Conservation (phyloP, 2,797 vertebrate species). For the Clamator glandarius region DNA sequence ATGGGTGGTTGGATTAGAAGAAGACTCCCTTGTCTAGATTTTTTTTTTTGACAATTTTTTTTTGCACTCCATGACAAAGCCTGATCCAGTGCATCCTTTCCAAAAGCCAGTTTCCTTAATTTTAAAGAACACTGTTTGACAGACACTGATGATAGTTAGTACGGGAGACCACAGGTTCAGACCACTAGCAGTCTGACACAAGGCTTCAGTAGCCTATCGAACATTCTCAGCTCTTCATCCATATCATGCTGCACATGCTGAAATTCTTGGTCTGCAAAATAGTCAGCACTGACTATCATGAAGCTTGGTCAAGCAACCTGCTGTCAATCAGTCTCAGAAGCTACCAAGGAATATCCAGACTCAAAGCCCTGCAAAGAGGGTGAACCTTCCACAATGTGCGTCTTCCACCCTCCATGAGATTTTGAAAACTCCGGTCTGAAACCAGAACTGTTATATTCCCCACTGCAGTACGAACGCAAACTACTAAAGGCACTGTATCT, state of each 20-base stretch:
- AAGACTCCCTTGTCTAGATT: not conserved
- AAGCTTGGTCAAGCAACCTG: not conserved
- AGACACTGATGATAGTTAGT: not conserved
- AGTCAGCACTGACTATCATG: not conserved
- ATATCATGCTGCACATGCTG: rapidly evolving
- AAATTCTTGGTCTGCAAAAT: not conserved
- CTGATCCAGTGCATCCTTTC: not conserved
- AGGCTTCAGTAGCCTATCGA: not conserved
- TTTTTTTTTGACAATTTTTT: not conserved
- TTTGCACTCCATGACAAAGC: not conserved
- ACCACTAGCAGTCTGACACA: not conserved
- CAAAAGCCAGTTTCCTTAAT: not conserved
- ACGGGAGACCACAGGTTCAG: not conserved
- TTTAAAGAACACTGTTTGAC: not conserved
- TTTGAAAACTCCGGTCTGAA: not conserved
- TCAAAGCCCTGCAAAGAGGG: not conserved
- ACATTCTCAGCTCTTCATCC: not conserved
- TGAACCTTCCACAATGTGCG: not conserved
- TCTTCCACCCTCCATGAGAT: not conserved
- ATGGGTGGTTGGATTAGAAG: not conserved
- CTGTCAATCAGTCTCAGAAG: not conserved
- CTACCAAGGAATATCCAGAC: not conserved
- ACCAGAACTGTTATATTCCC: not conserved
- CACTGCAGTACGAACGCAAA: not conserved
- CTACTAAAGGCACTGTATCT: not conserved